phyloP scores from a whole-genome alignment of 2,113 vertebrate species.

The Ochotona princeps region DNA sequence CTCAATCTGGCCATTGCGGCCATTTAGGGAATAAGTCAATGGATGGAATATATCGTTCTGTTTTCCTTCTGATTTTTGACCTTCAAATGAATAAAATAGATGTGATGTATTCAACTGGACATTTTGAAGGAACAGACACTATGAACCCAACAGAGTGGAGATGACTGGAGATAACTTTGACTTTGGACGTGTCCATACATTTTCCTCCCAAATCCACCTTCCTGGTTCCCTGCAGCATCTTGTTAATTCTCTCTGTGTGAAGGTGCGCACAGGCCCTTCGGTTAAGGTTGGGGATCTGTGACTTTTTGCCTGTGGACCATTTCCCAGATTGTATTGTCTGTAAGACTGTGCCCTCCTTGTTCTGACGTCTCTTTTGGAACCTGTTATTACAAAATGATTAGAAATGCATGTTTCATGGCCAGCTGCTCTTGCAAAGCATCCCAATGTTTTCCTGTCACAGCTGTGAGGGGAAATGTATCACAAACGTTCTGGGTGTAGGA shows the following conservation, averaged over 20 bases:
- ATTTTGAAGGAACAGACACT: neutral
- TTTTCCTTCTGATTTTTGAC: too few species aligned
- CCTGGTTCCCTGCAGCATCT: neutral
- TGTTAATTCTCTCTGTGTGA: neutral
- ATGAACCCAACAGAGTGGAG: neutral
- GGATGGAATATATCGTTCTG: too few species aligned
- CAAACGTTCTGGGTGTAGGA: neutral
- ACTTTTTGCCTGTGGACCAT: neutral
- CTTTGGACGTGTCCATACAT: neutral
- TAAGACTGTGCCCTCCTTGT: neutral
- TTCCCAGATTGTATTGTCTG: neutral
- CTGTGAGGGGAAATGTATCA: neutral
- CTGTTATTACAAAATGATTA: conserved; percentile 24
- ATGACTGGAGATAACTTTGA: neutral
- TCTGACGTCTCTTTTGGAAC: neutral
- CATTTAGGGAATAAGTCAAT: too few species aligned
- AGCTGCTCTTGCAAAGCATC: conserved; percentile 53
- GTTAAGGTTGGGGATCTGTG: neutral
- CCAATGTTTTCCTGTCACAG: conserved; percentile 42
- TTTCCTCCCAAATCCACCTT: neutral
- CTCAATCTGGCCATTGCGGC: too few species aligned
- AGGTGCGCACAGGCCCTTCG: neutral
- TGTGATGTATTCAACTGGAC: neutral
- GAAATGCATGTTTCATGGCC: conserved; percentile 37
- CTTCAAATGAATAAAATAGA: too few species aligned